Evolutionary conservation across 2,797 vertebrate genomes (phyloP), one percentile per base, ranked within the genome.

Genomic region (Rhinella marina): DNA sequence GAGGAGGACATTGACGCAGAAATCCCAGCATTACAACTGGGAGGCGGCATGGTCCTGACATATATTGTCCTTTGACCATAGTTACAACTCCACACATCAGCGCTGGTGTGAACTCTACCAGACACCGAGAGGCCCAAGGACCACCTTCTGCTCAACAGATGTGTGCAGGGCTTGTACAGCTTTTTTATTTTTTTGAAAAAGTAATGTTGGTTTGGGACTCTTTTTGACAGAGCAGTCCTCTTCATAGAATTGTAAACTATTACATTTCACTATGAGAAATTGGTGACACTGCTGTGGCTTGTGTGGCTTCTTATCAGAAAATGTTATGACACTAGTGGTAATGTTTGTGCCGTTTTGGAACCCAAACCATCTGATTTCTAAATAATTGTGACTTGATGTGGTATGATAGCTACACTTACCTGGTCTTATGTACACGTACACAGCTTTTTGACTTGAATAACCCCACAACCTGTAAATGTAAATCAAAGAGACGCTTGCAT

Each of bases 311-410:
- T 83, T 70, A 54, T 70, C 50, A 70, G 3, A 70, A 83, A 12
- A 29, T 9, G 32, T 52, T 70, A 83, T 54, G 16, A 66, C 23
- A 52, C 70, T 25, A 29, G 81, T 54, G 81, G 48, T 83, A 56
- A 70, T 2, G 13, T 12, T 56, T 29, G 12, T 54, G 25, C 25
- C 62, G n/a, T 70, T 68, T 27, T 29, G 16, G 81, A 70, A 83
- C 23, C 25, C 25, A 83, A 70, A 25, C n/a, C 19, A 14, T 52
- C 50, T 29, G 50, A 19, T 70, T 83, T 83, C 81, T 83, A 14
- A 66, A 83, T 64, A 83, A 83, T 11, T 54, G 48, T 16, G 10
- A 29, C 50, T 64, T 83, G 64, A 70, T 83, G 25, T 83, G 81
- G 50, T 83, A 17, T 19, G 48, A 83, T 70, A 27, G 48, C 52